Evolutionary conservation across 2,797 vertebrate genomes (phyloP).

Genomic region (Apogon hyalosoma): DNA sequence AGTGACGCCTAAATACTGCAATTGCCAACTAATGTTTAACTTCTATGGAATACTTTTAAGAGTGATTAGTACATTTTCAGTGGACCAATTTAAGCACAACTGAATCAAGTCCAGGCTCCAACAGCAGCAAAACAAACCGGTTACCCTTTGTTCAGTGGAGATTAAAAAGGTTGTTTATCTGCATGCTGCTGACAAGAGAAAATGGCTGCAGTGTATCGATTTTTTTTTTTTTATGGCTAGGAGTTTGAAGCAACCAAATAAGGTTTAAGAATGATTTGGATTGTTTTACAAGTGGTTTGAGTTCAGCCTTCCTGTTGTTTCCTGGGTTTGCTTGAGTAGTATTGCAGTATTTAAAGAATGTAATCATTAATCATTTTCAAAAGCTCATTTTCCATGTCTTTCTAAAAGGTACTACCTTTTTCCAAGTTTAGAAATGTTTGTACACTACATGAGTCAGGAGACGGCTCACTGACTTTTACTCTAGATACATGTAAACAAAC

Average conservation of each 20-base stretch:
- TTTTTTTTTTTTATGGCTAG: constrained; percentile 5
- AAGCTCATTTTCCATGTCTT: constrained; percentile 8
- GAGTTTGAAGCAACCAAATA: constrained; percentile 26
- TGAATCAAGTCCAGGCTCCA: not conserved
- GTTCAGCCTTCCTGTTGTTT: too few relatives aligned
- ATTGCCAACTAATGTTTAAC: constrained; percentile 18
- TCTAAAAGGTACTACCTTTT: not conserved
- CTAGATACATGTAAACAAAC: not conserved
- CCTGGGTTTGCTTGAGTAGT: not conserved
- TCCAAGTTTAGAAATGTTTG: constrained; percentile 16
- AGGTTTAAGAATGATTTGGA: constrained; percentile 17
- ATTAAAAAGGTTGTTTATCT: not conserved
- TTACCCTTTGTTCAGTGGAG: constrained; percentile 6
- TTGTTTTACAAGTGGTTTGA: constrained; percentile 11
- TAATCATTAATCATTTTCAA: too few relatives aligned
- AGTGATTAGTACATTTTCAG: constrained; percentile 11
- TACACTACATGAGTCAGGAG: constrained; percentile 17
- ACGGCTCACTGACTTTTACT: constrained; percentile 7
- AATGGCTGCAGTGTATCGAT: constrained; percentile 5
- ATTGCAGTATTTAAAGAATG: not conserved
- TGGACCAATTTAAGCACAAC: not conserved
- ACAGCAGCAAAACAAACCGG: not conserved
- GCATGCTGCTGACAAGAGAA: not conserved
- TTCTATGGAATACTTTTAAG: constrained; percentile 9
- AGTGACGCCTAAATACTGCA: constrained; percentile 6